These are phyloP conservation scores for Asteroscopus sphinx DNA, from an alignment of 2,888 invertebrate genomes.

Conservation along the genomic window DNA sequence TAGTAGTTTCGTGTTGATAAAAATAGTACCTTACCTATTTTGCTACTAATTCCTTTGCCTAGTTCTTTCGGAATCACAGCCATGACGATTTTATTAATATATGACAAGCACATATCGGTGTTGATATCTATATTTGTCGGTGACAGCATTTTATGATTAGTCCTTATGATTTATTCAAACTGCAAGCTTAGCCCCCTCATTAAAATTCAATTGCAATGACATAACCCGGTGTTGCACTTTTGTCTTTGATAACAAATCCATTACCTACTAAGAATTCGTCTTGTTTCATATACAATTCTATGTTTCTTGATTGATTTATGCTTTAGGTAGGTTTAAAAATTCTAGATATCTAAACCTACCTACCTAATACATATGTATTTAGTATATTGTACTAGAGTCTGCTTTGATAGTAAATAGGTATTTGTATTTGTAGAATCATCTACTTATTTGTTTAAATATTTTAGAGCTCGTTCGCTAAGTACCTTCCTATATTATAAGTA, in stretches of 20 bases:
- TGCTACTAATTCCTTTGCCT: not conserved
- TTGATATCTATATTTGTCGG: constrained; percentile 29
- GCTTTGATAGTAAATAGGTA: constrained; percentile 34
- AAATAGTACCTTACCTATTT: not conserved
- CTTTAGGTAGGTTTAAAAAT: constrained; percentile 8
- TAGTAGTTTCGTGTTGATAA: no score
- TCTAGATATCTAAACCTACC: constrained; percentile 5
- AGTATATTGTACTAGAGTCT: constrained; percentile 17
- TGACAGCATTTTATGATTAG: constrained; percentile 35
- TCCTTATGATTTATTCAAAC: constrained; percentile 41
- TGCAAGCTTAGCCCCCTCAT: constrained; percentile 30
- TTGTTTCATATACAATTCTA: constrained; percentile 23
- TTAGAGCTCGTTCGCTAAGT: constrained; percentile 51
- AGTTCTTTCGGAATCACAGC: not conserved
- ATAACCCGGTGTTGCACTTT: constrained; percentile 49
- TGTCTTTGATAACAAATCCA: constrained; percentile 40
- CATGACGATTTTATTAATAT: not conserved
- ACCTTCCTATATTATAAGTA: constrained; percentile 38
- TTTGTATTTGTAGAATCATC: constrained; percentile 42
- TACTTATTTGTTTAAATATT: constrained; percentile 61
- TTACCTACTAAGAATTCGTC: constrained; percentile 4
- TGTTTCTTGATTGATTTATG: constrained; percentile 31
- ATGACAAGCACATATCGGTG: constrained; percentile 5
- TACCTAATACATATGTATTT: constrained; percentile 7
- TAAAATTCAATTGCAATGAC: constrained; percentile 47